A percentile compares a stretch with the other conserved stretches of the same genome.
These are phyloP conservation scores for Drosophila pandora DNA, from an alignment of 1,140 invertebrate species.

Conservation along the genomic window DNA sequence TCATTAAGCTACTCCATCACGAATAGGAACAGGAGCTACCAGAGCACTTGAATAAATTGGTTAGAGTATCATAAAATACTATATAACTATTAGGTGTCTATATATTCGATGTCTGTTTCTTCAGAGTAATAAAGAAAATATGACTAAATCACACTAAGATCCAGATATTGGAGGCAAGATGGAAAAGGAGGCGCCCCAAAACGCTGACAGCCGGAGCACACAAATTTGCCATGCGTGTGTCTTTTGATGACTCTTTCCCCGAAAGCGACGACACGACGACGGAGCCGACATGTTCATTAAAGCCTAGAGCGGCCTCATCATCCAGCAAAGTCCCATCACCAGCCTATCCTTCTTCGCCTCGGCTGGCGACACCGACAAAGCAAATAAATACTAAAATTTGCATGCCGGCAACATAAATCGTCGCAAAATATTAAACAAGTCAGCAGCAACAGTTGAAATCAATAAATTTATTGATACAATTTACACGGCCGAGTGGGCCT, in stretches of 20 bases:
- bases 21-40: slow-evolving; percentile 25
- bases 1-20: slow-evolving; percentile 35
- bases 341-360: background rate
- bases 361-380: slow-evolving; percentile 45
- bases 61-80: background rate
- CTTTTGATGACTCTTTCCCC: slow-evolving; percentile 65
- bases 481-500: slow-evolving; percentile 57
- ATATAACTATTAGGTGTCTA: too few relatives aligned
- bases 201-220: slow-evolving; percentile 41
- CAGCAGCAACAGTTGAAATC: slow-evolving; percentile 82
- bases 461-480: slow-evolving; percentile 83
- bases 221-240: slow-evolving; percentile 57
- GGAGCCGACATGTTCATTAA: slow-evolving; percentile 74
- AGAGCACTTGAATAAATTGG: slow-evolving; percentile 13
- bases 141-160: background rate
- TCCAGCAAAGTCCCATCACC: background rate
- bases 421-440: slow-evolving; percentile 82
- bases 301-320: slow-evolving; percentile 38
- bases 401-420: slow-evolving; percentile 78
- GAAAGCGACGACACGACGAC: slow-evolving; percentile 37
- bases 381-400: slow-evolving; percentile 75
- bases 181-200: background rate
- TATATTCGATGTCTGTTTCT: too few relatives aligned
- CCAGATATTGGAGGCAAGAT: background rate
- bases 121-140: too few relatives aligned